Evolutionary conservation across 2,888 invertebrate species (phyloP), one percentile per base, ranked within the genome.

Genomic region (Cyaniris semiargus): DNA sequence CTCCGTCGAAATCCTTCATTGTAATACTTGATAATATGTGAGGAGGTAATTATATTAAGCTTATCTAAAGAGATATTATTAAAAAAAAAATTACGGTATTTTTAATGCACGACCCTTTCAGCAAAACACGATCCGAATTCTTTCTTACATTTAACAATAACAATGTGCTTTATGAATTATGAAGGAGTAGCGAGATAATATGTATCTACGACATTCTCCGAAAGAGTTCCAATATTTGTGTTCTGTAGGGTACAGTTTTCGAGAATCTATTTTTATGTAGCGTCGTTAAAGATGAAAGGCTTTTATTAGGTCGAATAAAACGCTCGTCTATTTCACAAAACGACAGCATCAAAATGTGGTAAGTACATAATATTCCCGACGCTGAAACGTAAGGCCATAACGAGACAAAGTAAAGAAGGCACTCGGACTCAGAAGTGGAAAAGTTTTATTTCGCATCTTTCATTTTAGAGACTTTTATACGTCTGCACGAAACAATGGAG

Each of bases 391-490:
- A 60, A 76, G 60, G 38, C 77, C 60, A 79, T 79, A 78, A 77
- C 76, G 70, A 76, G 76, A 79, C 81, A 81, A 81, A 82, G 80
- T 80, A 82, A 78, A 78, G 79, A 79, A 81, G 80, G 81, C 81
- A 81, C 80, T 79, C 80, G 80, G 81, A 82, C 83, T 84, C 81
- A 83, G 80, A 80, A 82, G 81, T 82, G 82, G 81, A 82, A 81
- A 85, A 85, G 82, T 84, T 85, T 84, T 85, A 84, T 81, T 83
- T 83, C 84, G 82, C 83, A 82, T 84, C 81, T 82, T 82, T 83
- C 82, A 83, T 83, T 83, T 81, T 78, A 79, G 79, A 80, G 78
- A 70, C 77, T 77, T 75, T 77, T 77, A 75, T 75, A 70, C 72
- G 77, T 77, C 77, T 72, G 76, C 71, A 27, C 72, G 77, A 77